A percentile compares a stretch with the other conserved stretches of the same genome.
Conservation (phyloP, 1,140 invertebrate genomes). For the Micrasema longulum region DNA sequence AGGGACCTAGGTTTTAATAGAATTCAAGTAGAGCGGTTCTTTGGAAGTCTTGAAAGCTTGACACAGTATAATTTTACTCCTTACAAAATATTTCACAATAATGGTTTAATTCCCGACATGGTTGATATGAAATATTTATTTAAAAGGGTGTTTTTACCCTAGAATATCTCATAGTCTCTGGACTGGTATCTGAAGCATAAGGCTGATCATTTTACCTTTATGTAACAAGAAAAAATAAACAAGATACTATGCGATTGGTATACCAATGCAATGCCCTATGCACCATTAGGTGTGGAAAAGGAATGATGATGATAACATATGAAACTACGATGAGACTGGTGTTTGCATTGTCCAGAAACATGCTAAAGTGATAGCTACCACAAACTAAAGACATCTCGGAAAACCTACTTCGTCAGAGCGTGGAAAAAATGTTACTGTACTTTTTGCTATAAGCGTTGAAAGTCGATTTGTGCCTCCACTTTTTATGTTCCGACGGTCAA, state of each 20-base stretch:
- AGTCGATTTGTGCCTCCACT: not conserved
- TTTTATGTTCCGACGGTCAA: not conserved
- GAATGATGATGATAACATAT: too few species aligned
- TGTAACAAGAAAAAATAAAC: too few species aligned
- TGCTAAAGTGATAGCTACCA: constrained; percentile 56
- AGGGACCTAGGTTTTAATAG: constrained; percentile 53
- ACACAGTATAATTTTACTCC: constrained; percentile 49
- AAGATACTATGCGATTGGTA: too few species aligned
- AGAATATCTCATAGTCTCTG: too few species aligned
- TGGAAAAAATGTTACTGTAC: constrained; percentile 25
- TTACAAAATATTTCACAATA: too few species aligned
- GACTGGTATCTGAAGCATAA: too few species aligned
- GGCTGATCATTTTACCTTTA: too few species aligned
- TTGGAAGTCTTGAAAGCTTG: constrained; percentile 41
- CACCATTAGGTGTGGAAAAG: too few species aligned
- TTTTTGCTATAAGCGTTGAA: constrained; percentile 8
- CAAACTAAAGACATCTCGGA: constrained; percentile 58
- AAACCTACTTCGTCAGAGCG: constrained; percentile 57
- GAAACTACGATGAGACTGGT: constrained; percentile 59
- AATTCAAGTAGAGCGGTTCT: constrained; percentile 49
- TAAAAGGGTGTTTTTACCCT: too few species aligned
- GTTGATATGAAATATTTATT: too few species aligned
- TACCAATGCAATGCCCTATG: too few species aligned
- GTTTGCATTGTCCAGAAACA: constrained; percentile 58
- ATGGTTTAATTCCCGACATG: too few species aligned